A percentile compares a stretch with the other conserved stretches of the same genome.
These are phyloP conservation scores for Clangula hyemalis DNA, from an alignment of 2,797 vertebrate species.

Conservation along the genomic window DNA sequence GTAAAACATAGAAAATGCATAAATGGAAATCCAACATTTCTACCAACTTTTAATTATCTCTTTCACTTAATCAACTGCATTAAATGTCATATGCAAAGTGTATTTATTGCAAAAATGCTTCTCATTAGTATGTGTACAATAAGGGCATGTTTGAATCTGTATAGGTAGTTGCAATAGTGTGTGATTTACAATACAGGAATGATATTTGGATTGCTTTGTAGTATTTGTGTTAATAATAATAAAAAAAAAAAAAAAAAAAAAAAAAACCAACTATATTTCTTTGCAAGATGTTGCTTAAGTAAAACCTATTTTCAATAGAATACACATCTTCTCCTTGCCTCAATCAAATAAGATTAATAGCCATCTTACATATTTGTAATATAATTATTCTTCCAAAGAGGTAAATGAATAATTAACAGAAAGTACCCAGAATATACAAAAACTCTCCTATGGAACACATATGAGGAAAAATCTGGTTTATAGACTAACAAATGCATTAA, in stretches of 20 bases:
- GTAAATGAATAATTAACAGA: conserved; percentile 9
- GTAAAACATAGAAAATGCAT: conserved; percentile 35
- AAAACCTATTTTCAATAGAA: background rate
- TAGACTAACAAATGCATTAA: background rate
- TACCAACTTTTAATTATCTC: conserved; percentile 72
- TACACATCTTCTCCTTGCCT: background rate
- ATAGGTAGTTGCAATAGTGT: background rate
- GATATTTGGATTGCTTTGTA: conserved; percentile 29
- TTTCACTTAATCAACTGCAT: conserved; percentile 75
- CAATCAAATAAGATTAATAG: background rate
- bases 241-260: background rate
- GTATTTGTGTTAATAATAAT: conserved; percentile 36
- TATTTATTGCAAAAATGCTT: conserved; percentile 67
- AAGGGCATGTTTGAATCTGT: conserved; percentile 26
- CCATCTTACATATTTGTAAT: background rate
- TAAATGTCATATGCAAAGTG: conserved; percentile 79
- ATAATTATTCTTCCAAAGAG: background rate
- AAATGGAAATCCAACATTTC: conserved; percentile 70
- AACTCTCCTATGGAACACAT: background rate
- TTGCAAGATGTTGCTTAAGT: background rate
- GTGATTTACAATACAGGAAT: background rate
- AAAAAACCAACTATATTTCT: background rate
- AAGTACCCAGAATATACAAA: background rate
- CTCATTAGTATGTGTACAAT: conserved; percentile 44
- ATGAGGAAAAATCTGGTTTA: background rate